Conservation (phyloP, 53 echinoderm and acorn worm species). For the Pentamera pediparva region DNA sequence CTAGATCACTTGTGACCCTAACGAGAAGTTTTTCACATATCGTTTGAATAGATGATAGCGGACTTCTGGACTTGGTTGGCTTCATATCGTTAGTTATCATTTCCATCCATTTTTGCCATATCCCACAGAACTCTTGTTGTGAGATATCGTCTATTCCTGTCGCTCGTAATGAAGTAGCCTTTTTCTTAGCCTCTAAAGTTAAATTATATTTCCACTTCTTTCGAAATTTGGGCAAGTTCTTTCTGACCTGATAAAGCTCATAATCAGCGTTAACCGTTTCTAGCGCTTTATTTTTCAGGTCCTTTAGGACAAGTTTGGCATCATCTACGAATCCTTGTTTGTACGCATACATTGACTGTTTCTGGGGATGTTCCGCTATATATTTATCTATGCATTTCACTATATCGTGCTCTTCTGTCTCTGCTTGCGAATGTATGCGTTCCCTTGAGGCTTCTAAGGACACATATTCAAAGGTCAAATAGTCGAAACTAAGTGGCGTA, state of each 20-base stretch:
- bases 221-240: not conserved
- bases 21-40: slow-evolving; percentile 9
- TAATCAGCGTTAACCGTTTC: not conserved
- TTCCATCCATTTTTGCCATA: not conserved
- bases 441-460: no score
- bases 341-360: not conserved
- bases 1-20: not conserved
- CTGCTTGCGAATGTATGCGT: no score
- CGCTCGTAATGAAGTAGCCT: not conserved
- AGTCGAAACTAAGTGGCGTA: no score
- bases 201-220: not conserved
- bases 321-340: not conserved
- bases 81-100: not conserved
- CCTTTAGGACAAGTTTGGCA: not conserved
- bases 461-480: no score
- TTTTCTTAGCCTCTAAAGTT: not conserved
- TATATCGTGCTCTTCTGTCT: not conserved
- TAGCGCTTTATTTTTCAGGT: not conserved
- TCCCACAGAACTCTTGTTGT: not conserved
- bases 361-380: not conserved
- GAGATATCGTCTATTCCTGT: not conserved
- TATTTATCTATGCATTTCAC: not conserved
- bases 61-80: not conserved
- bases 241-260: not conserved
- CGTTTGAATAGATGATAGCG: not conserved